phyloP scores from a whole-genome alignment of 2,797 vertebrate genomes.

The Toxotes lorentzi region DNA sequence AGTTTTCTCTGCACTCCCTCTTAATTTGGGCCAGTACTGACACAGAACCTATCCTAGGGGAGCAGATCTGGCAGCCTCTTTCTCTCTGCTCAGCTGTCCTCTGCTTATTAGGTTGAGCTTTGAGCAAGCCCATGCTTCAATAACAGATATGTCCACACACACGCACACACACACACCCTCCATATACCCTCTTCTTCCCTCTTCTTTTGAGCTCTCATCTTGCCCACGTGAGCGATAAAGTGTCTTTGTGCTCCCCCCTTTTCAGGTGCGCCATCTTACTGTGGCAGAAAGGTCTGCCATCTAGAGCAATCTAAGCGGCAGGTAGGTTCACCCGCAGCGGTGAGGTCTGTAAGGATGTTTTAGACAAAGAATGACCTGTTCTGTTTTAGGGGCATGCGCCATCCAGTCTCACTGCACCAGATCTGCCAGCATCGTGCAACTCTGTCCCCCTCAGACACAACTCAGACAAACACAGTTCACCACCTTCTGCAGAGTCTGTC shows the following conservation, averaged over 20 bases:
- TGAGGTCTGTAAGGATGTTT: conserved; percentile 22
- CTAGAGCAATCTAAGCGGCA: conserved; percentile 1
- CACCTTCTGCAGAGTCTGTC: conserved; percentile 9
- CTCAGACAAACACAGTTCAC: conserved; percentile 8
- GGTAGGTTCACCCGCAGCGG: conserved; percentile 5
- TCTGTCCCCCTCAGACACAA: conserved; percentile 25
- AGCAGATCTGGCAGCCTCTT: conserved; percentile 65
- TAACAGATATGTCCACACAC: conserved; percentile 49
- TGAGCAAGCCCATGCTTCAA: conserved; percentile 53
- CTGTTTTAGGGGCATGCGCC: conserved; percentile 24
- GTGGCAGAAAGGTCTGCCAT: conserved; percentile 28
- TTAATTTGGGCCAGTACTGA: conserved; percentile 83
- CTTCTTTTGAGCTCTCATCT: conserved; percentile 19
- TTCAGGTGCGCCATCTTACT: conserved; percentile 28
- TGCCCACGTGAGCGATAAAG: conserved; percentile 8
- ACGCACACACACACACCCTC: background rate
- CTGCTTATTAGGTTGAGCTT: conserved; percentile 72
- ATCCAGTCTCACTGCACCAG: conserved; percentile 29
- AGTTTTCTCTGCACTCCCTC: conserved; percentile 72
- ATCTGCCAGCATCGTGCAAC: conserved; percentile 41
- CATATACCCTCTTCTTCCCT: background rate
- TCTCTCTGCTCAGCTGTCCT: conserved; percentile 70
- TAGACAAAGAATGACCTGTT: conserved; percentile 26
- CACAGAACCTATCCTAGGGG: conserved; percentile 69
- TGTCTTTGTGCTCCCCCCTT: conserved; percentile 37